These are phyloP conservation scores for Tipula helvola DNA, from an alignment of 2,888 invertebrate genomes.

Conservation along the genomic window DNA sequence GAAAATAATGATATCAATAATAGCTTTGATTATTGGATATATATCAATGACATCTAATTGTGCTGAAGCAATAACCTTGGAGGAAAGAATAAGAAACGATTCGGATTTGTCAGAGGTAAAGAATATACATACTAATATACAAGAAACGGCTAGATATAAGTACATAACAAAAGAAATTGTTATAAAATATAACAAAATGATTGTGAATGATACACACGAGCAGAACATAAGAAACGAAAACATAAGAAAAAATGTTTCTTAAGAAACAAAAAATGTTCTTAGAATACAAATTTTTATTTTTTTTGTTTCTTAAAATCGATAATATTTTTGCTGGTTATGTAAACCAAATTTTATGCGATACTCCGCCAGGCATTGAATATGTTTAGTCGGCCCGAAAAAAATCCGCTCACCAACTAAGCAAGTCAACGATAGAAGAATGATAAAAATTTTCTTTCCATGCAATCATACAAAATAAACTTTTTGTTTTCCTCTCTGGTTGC, in stretches of 20 bases:
- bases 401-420: neutral
- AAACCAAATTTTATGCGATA: neutral
- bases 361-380: neutral
- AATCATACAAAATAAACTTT: neutral
- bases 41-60: neutral
- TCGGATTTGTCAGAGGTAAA: slow-evolving; percentile 5
- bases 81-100: neutral
- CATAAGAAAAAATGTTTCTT: neutral
- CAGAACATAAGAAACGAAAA: neutral
- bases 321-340: neutral
- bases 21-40: slow-evolving; percentile 1
- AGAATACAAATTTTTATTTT: neutral
- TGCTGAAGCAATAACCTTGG: slow-evolving; percentile 5
- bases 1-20: neutral
- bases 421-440: neutral
- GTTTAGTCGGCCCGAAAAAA: neutral
- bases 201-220: neutral
- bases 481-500: neutral
- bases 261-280: neutral
- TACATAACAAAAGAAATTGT: neutral
- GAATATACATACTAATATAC: neutral
- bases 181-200: neutral
- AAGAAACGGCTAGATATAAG: neutral
- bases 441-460: neutral
- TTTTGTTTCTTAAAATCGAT: neutral